Base-by-base conservation (phyloP, 2,888 invertebrate genomes). In the Hedychridium roseum region DNA sequence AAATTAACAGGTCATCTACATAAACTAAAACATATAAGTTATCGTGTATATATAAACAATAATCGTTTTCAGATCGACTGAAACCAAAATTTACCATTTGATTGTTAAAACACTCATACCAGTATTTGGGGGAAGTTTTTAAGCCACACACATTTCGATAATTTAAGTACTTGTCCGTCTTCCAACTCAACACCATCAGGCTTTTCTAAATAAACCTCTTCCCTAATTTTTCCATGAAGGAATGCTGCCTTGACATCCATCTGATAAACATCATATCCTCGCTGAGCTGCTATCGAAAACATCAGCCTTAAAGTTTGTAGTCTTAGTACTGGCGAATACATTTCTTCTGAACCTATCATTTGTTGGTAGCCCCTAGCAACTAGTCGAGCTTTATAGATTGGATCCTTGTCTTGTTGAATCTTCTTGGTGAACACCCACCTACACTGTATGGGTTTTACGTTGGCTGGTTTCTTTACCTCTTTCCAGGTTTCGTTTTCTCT, bases 201-300 rank as follows among this genome's bases (percentile, higher is more conserved):
- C 30, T 50, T 23, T 15, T 16, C 30, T 11, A 51, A n/a, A 31
- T 42, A 66, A 11, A 67, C 59, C 23, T 57, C 48, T 32, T 66
- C 59, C 11, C 43, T 40, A 23, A 66, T 60, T 3, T 54, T 43
- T n/a, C 61, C 57, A 44, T 64, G 40, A 18, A 64, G 31, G 47
- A 64, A 64, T 6, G 63, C 65, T 41, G 52, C 39, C 28, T 48
- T 46, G 1, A 64, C 57, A 45, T 64, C 60, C 54, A 57, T 49
- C 39, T 64, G 62, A 31, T 58, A 38, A 5, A 61, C 40, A n/a
- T 36, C 16, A 38, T 43, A 54, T 16, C 34, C 40, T 31, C 30
- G 9, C 12, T 46, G 21, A 16, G 21, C 37, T 36, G 51, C 47
- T 14, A 55, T 32, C 2, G 55, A 54, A 40, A 55, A 41, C 27